Base-by-base conservation (phyloP, 2,797 vertebrate genomes). In the Galago senegalensis region DNA sequence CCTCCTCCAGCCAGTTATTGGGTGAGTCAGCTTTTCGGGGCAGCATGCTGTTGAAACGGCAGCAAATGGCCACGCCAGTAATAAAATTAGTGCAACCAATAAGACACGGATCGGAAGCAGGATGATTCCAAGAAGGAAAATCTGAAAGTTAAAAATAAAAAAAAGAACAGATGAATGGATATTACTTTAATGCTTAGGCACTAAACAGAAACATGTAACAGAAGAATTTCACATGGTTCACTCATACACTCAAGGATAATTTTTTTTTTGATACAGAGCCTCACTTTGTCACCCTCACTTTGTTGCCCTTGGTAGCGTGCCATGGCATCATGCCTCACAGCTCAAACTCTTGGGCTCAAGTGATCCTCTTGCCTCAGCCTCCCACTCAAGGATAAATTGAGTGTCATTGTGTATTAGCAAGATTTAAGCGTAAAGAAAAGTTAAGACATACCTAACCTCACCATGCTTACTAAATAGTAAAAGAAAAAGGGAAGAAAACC, bases 1-100 rank as follows among this genome's bases (percentile, higher is more conserved):
- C 99, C 99, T 99, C 98, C 99, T 99, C 99, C 99, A 99, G 93
- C 99, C 99, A 31, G 95, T 98, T 97, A 99, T 98, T 0, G 99
- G 99, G 84, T 99, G 98, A 0, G 98, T 97, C 96, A 98, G 99
- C 98, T 98, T 99, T 95, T 98, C 98, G 29, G 98, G 98, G 94
- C 98, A 98, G 96, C 96, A 97, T 86, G 98, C 98, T 72, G 99
- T 99, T 96, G 99, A 99, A 67, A 99, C 63, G 20, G 98, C 96
- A 21, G 99, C 98, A 89, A 99, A 98, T 0, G 99, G 98, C 99
- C 99, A 99, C 1, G 99, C 98, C 90, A 99, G 95, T 97, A 99
- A 96, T 63, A 99, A 94, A 91, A 99, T 93, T 37, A 99, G 90
- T 8, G 89, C 89, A 86, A 99, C 75, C 49, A 99, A 97, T 81